Conservation (phyloP, 2,888 invertebrate genomes). For the Netelia virgata region DNA sequence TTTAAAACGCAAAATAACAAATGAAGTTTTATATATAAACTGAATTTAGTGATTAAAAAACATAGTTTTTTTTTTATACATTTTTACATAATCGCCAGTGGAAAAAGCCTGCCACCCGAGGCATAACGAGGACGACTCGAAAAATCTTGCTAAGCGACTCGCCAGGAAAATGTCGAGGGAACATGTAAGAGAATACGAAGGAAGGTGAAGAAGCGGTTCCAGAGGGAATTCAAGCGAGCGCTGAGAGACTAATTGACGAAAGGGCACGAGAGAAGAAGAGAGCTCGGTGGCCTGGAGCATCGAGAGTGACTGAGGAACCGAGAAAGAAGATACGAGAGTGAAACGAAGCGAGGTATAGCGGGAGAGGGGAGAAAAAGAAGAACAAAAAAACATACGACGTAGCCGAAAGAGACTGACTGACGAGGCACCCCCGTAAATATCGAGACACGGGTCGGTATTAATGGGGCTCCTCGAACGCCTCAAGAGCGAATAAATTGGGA, state of each 20-base stretch:
- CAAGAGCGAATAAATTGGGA: slow-evolving; percentile 75
- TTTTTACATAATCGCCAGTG: too few species aligned
- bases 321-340: slow-evolving; percentile 48
- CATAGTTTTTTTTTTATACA: too few species aligned
- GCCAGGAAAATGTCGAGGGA: slow-evolving; percentile 29
- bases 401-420: slow-evolving; percentile 70
- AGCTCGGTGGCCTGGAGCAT: slow-evolving; percentile 41
- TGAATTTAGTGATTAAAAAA: too few species aligned
- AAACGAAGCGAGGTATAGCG: slow-evolving; percentile 62
- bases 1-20: too few species aligned
- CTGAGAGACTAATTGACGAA: slow-evolving; percentile 81
- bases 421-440: slow-evolving; percentile 75
- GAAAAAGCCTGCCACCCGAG: too few species aligned
- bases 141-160: background rate
- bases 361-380: slow-evolving; percentile 63
- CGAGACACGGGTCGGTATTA: slow-evolving; percentile 76
- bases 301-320: slow-evolving; percentile 37
- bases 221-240: slow-evolving; percentile 58
- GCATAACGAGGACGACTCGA: background rate
- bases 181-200: slow-evolving; percentile 22
- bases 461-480: slow-evolving; percentile 73
- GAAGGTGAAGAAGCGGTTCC: slow-evolving; percentile 42
- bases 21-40: too few species aligned
- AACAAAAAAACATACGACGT: slow-evolving; percentile 58
- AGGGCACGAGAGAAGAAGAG: slow-evolving; percentile 67